These are phyloP conservation scores for Cephus nigrinus DNA, from an alignment of 2,888 invertebrate genomes.

Conservation along the genomic window DNA sequence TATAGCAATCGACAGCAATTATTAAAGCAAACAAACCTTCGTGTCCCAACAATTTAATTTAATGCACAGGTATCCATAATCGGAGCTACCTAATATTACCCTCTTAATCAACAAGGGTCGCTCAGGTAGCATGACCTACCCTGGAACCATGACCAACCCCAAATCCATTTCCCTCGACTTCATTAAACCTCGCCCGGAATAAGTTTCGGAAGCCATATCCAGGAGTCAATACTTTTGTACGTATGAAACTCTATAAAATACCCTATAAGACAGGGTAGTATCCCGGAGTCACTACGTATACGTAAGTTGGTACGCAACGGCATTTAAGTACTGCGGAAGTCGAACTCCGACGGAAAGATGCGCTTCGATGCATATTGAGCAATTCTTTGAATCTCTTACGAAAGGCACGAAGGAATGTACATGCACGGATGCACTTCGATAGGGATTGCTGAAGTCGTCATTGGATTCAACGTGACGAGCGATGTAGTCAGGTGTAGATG, in stretches of 20 bases:
- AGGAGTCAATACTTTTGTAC: not conserved
- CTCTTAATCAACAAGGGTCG: not conserved
- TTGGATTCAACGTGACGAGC: not conserved
- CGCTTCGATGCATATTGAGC: conserved; percentile 1
- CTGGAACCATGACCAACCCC: not conserved
- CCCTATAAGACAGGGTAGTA: not conserved
- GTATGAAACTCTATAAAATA: not conserved
- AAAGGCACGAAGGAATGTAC: not conserved
- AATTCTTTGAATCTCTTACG: conserved; percentile 17
- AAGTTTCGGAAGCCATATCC: not conserved
- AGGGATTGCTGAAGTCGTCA: not conserved
- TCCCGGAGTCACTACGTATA: not conserved
- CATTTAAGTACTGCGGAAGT: conserved; percentile 9
- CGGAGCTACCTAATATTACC: not conserved
- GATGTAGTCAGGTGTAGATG: not conserved
- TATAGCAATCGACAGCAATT: not conserved
- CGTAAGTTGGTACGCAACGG: not conserved
- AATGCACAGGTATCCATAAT: not conserved
- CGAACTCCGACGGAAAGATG: conserved; percentile 4
- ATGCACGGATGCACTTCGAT: not conserved
- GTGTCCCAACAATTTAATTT: not conserved
- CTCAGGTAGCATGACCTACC: not conserved
- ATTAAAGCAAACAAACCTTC: not conserved
- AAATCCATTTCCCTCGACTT: not conserved
- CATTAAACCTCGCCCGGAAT: not conserved